Evolutionary conservation across 2,888 invertebrate genomes (phyloP).

Genomic region (Brachyptera putata): DNA sequence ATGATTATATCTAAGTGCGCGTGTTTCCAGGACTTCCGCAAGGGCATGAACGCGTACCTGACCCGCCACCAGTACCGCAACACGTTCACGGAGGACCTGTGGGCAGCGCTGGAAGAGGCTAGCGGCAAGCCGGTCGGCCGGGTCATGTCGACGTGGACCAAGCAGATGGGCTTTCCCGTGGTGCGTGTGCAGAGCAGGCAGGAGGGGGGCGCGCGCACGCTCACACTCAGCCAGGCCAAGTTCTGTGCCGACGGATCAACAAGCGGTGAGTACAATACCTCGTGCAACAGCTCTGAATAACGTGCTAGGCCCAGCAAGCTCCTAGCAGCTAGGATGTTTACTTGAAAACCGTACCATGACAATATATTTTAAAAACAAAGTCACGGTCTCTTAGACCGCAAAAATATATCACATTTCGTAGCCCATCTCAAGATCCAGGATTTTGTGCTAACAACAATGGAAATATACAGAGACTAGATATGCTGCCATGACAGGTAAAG

Average conservation of each 20-base stretch:
- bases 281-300: not conserved
- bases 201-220: constrained; percentile 57
- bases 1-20: too few relatives aligned
- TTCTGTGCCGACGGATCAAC: constrained; percentile 78
- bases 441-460: too few relatives aligned
- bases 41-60: constrained; percentile 88
- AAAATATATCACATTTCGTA: too few relatives aligned
- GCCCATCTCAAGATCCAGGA: too few relatives aligned
- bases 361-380: too few relatives aligned
- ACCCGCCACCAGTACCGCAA: constrained; percentile 85
- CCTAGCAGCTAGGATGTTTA: too few relatives aligned
- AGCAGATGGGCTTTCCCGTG: constrained; percentile 91
- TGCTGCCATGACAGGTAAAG: too few relatives aligned
- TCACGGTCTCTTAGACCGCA: too few relatives aligned
- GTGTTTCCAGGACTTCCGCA: constrained; percentile 65
- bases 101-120: constrained; percentile 83
- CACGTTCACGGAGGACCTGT: constrained; percentile 89
- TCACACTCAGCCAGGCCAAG: constrained; percentile 76
- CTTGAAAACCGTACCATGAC: too few relatives aligned
- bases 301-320: too few relatives aligned
- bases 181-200: constrained; percentile 54
- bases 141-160: constrained; percentile 97
- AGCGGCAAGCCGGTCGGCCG: constrained; percentile 84
- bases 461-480: too few relatives aligned
- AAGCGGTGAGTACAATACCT: constrained; percentile 31